These are phyloP conservation scores for Schizaphis graminum DNA, from an alignment of 2,888 invertebrate species.

Conservation along the genomic window DNA sequence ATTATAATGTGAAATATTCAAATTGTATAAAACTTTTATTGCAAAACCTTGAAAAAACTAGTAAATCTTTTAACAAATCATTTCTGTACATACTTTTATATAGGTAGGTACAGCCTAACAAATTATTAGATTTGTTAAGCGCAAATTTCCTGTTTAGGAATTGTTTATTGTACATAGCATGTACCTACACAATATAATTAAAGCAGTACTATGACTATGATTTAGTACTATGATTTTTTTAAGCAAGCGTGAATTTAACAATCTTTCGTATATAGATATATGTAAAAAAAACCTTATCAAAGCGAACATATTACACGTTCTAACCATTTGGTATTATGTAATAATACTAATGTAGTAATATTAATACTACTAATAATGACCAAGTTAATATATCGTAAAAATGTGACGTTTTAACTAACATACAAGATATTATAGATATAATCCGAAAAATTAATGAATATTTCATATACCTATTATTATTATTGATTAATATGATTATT, in stretches of 20 bases:
- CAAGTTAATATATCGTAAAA: not conserved
- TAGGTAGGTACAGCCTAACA: not conserved
- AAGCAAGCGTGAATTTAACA: not conserved
- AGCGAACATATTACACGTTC: not conserved
- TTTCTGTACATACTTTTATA: not conserved
- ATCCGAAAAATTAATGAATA: not conserved
- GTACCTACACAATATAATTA: not conserved
- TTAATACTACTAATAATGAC: not conserved
- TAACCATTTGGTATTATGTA: not conserved
- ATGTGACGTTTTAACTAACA: not conserved
- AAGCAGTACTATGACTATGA: not conserved
- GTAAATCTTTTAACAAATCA: not conserved
- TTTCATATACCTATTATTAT: not conserved
- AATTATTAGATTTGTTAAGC: not conserved
- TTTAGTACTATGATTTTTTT: not conserved
- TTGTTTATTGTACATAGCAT: not conserved
- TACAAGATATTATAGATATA: not conserved
- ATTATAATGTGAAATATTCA: not conserved
- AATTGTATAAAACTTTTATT: not conserved
- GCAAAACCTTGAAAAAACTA: not conserved
- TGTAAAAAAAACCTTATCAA: not conserved
- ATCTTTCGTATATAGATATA: not conserved
- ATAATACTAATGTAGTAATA: no score
- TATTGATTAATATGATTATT: not conserved
- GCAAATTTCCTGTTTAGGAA: not conserved